A percentile compares a stretch with the other conserved stretches of the same genome.
These are phyloP conservation scores for Halcyon smyrnensis DNA, from an alignment of 2,797 vertebrate genomes.

Conservation along the genomic window DNA sequence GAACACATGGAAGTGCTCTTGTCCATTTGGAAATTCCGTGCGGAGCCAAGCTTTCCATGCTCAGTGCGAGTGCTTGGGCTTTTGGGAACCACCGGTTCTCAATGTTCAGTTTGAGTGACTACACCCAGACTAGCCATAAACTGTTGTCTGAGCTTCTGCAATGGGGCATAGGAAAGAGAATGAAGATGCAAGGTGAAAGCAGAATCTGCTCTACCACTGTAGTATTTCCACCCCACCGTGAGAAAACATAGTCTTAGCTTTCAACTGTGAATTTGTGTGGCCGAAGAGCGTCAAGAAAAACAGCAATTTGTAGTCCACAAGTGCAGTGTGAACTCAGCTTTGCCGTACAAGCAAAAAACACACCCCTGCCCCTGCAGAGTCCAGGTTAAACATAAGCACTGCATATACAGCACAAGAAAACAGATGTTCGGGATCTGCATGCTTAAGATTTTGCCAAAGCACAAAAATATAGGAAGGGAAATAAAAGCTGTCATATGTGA, in stretches of 20 bases:
- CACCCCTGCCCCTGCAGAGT: neutral
- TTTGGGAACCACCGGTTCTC: neutral
- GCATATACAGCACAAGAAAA: neutral
- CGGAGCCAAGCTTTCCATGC: constrained; percentile 26
- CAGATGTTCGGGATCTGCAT: neutral
- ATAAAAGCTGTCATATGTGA: neutral
- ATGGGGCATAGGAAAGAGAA: neutral
- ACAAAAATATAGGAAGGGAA: neutral
- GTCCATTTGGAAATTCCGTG: constrained; percentile 2
- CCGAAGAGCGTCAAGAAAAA: neutral
- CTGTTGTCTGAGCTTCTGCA: neutral
- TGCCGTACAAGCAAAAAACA: neutral
- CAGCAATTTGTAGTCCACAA: neutral
- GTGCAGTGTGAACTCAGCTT: neutral
- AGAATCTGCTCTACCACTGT: neutral
- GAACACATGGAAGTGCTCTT: constrained; percentile 46
- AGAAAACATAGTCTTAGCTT: neutral
- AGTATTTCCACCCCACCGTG: fast-evolving
- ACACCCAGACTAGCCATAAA: neutral
- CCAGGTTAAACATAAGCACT: neutral
- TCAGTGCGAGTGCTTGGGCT: neutral
- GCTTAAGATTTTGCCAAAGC: neutral
- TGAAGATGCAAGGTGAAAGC: fast-evolving
- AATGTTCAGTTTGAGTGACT: neutral
- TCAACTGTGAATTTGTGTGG: neutral